Base-by-base conservation (phyloP, 2,113 vertebrate genomes). In the Saccopteryx leptura region DNA sequence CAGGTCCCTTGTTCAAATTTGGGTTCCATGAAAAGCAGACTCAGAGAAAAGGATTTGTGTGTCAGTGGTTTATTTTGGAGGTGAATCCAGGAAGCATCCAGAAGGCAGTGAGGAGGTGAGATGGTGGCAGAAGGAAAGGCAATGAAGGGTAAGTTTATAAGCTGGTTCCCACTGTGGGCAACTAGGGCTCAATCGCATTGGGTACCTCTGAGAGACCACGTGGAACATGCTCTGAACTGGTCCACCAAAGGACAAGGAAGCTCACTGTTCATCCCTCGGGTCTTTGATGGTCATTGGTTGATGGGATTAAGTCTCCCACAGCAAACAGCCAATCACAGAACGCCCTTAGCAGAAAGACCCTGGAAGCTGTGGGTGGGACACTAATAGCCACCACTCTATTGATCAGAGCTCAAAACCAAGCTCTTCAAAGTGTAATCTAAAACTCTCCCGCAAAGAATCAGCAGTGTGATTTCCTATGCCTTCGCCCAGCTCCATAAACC, bases 261-360 rank as follows among this genome's bases (percentile, higher is more conserved):
- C 65, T 56, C 8, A 9, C 46, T 39, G 52, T 54, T 23, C 82
- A 26, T 13, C 61, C n/a, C 60, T 90, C 74, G 66, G 66, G 19
- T 93, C 66, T 39, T 39, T 61, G 12, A 33, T 76, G 52, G 26
- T 58, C 83, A 91, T 31, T 81, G 66, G 9, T 71, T 85, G 61
- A 91, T 14, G 54, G 28, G 18, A 28, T 89, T 33, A 81, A 90
- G 15, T 17, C 46, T 24, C 24, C 28, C 17, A 61, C 11, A 7
- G 5, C 21, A 86, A 52, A 68, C 31, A 71, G 69, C 69, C 86
- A 72, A 46, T 89, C 61, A 78, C 87, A 82, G 69, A 94, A 90
- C 1, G 1, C 14, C 46, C 81, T 90, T 52, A 19, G 23, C 63
- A 81, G 63, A 90, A 66, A 88, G 69, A 48, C 23, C 54, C 75